Percentiles rank a stretch among this genome's conserved stretches.
phyloP scores from a whole-genome alignment of 35 echinoderm and acorn worm species.

The Amphiura filiformis region DNA sequence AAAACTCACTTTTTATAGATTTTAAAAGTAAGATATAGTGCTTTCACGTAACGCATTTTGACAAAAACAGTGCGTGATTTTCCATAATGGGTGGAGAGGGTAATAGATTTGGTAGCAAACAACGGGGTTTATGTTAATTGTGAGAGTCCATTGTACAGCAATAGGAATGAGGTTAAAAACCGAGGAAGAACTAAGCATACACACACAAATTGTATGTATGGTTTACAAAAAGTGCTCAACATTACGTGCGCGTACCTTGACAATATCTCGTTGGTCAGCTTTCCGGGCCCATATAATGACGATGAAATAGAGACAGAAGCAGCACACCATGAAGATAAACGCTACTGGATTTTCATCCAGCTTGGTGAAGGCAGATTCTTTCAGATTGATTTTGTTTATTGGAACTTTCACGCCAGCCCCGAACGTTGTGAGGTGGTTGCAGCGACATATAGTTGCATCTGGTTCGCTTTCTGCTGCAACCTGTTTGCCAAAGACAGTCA shows the following conservation, averaged over 20 bases:
- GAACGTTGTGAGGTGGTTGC: slow-evolving; percentile 89
- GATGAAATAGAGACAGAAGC: slow-evolving; percentile 74
- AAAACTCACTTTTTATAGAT: too few species aligned
- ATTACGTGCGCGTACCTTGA: slow-evolving; percentile 52
- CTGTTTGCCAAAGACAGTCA: slow-evolving; percentile 26
- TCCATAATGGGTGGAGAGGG: too few species aligned
- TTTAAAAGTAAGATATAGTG: too few species aligned
- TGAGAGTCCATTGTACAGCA: too few species aligned
- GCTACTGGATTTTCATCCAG: slow-evolving; percentile 94
- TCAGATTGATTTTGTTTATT: slow-evolving; percentile 83
- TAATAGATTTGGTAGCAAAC: too few species aligned
- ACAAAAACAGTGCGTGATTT: too few species aligned
- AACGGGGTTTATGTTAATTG: too few species aligned
- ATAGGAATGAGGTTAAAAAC: too few species aligned
- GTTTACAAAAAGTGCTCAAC: too few species aligned
- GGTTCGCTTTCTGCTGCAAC: slow-evolving; percentile 49
- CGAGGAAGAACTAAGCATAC: too few species aligned
- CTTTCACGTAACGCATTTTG: too few species aligned
- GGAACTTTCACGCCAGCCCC: slow-evolving; percentile 80
- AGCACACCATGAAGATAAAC: slow-evolving; percentile 84
- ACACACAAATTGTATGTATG: too few species aligned
- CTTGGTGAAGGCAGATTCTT: slow-evolving; percentile 85
- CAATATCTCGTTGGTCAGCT: slow-evolving; percentile 78
- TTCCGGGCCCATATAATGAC: slow-evolving; percentile 95
- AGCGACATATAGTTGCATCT: slow-evolving; percentile 49